Evolutionary conservation across 2,113 vertebrate genomes (phyloP).

Genomic region (Chiloscyllium plagiosum): DNA sequence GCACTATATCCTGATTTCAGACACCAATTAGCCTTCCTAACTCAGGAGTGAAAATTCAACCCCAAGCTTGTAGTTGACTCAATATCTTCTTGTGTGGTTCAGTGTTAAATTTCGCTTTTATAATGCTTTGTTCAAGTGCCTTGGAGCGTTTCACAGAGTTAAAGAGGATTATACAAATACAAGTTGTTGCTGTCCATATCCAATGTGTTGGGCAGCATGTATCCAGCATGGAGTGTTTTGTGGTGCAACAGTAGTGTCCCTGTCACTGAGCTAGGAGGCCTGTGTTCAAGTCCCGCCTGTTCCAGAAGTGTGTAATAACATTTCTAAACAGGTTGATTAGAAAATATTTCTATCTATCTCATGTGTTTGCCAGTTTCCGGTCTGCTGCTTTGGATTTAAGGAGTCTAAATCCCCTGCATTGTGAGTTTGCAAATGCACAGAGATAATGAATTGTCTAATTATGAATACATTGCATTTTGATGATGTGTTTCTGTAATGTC

Average conservation of each 20-base stretch:
- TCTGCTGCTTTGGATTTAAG: background rate
- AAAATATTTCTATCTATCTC: no score
- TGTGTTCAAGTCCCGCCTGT: no score
- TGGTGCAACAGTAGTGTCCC: no score
- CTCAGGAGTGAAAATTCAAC: no score
- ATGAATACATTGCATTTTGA: background rate
- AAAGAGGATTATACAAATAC: background rate
- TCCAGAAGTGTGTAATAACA: no score
- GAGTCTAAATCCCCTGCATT: background rate
- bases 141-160: background rate
- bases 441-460: background rate
- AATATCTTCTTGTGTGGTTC: background rate
- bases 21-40: no score
- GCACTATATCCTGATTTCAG: no score
- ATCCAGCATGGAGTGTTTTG: no score
- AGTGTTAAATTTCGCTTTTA: background rate
- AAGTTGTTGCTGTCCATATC: no score
- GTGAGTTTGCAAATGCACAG: background rate
- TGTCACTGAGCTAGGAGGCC: no score
- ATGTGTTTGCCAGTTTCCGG: background rate
- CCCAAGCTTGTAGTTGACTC: background rate
- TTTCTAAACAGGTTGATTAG: no score
- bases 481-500: background rate
- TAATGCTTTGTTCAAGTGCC: background rate
- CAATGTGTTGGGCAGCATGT: background rate